phyloP scores from a whole-genome alignment of 2,888 invertebrate genomes.

The Cephus pulcher region DNA sequence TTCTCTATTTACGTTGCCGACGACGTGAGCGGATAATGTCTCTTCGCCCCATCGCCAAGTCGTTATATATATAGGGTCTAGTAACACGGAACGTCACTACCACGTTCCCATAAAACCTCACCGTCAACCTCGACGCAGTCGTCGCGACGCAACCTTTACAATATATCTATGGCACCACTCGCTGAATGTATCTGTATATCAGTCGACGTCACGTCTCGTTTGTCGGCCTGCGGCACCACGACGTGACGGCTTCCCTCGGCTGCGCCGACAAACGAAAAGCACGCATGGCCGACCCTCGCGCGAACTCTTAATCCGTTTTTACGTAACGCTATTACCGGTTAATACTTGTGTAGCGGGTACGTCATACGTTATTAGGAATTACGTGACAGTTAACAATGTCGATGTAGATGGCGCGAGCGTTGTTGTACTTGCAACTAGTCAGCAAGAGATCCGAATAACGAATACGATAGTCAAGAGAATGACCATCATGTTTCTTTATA shows the following conservation, averaged over 20 bases:
- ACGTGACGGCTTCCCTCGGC: slow-evolving; percentile 22
- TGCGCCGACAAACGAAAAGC: slow-evolving; percentile 9
- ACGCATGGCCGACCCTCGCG: slow-evolving; percentile 21
- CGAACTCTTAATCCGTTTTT: slow-evolving; percentile 29
- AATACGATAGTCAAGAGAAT: background rate
- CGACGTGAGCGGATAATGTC: slow-evolving; percentile 39
- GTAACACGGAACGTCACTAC: background rate
- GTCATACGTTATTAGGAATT: background rate
- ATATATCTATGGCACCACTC: background rate
- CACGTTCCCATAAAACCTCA: slow-evolving; percentile 2
- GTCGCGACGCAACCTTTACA: slow-evolving; percentile 5
- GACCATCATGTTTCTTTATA: no score
- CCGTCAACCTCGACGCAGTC: slow-evolving; percentile 5
- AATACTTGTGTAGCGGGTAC: background rate
- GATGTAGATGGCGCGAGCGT: background rate
- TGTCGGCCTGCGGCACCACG: slow-evolving; percentile 23
- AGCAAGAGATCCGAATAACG: background rate
- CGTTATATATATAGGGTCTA: slow-evolving; percentile 3
- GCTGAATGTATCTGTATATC: slow-evolving; percentile 13
- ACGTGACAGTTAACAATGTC: background rate
- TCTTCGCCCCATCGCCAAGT: slow-evolving; percentile 27
- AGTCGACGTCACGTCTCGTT: slow-evolving; percentile 31
- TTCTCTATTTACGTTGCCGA: slow-evolving; percentile 39
- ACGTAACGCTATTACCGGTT: slow-evolving; percentile 23
- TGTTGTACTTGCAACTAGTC: no score